A percentile compares a stretch with the other conserved stretches of the same genome.
Conservation (phyloP, 2,888 invertebrate species). For the Hanleya hanleyi region DNA sequence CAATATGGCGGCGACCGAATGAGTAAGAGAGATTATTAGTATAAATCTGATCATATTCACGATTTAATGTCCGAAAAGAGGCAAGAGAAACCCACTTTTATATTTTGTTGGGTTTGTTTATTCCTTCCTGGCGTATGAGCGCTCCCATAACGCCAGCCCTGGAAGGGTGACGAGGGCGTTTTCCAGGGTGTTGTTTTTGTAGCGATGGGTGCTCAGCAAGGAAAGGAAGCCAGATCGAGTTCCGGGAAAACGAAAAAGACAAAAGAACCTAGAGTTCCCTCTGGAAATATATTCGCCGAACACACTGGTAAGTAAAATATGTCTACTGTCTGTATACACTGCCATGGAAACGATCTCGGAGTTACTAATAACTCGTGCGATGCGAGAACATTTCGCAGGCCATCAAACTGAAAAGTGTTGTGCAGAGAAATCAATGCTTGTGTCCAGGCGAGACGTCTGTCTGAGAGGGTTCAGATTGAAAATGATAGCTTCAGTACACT, state of each 20-base stretch:
- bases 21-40: slow-evolving; percentile 38
- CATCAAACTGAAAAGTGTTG: no score
- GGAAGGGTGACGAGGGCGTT: neutral
- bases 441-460: no score
- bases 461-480: no score
- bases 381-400: no score
- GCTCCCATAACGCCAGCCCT: neutral
- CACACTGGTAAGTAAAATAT: slow-evolving; percentile 41
- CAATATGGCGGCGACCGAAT: slow-evolving; percentile 49
- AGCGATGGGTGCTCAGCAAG: slow-evolving; percentile 43
- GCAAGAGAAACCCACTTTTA: neutral
- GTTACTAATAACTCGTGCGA: no score
- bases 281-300: slow-evolving; percentile 45
- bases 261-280: slow-evolving; percentile 42
- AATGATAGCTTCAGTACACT: no score
- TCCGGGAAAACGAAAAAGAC: slow-evolving; percentile 41
- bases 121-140: neutral
- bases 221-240: slow-evolving; percentile 42
- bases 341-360: neutral
- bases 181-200: neutral
- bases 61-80: neutral
- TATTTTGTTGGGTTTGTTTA: neutral
- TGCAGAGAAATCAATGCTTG: no score
- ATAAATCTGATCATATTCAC: slow-evolving; percentile 6
- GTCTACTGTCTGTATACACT: neutral